Evolutionary conservation across 1,140 invertebrate genomes (phyloP), one percentile per base, ranked within the genome.

Genomic region (Tribolium madens): DNA sequence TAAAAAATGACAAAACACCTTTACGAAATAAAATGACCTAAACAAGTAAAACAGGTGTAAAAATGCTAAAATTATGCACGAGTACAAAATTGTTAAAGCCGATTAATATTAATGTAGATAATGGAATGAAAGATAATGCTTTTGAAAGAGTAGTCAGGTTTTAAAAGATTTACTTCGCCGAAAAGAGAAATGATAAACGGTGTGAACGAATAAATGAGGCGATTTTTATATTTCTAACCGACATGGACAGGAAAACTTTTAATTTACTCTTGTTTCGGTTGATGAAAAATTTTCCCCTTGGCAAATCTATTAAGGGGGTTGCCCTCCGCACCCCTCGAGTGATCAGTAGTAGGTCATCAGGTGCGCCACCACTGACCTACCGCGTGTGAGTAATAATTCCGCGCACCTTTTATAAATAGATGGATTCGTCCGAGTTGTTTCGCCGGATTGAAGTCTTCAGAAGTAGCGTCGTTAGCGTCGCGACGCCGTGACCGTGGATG

Each of bases 331-430:
- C 13, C 48, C 48, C 15, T 14, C 33, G 5, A 26, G 36, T 42
- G 36, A 42, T 42, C 9, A 42, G 36, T 1, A 42, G 36, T 42
- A 12, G 60, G 33, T 42, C 21, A 69, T 21, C 60, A 36, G 26
- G 60, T 69, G 60, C 60, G 13, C 33, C 70, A 64, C 77, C 18
- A 71, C 68, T 78, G 77, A 78, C 73, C 77, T 78, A 78, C 75
- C 46, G 26, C 50, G 60, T 75, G 73, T 75, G 64, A 26, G 17
- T 64, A 78, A 78, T 33, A 78, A 46, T 78, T 73, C 76, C 77
- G 77, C 77, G 77, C 77, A 78, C 77, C 77, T 78, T 75, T 75
- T 77, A 78, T 78, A 78, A 75, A 78, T 75, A 78, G 73, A 77
- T 77, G 76, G 73, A 68, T 57, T 71, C 53, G 57, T 64, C 57